Percentiles rank a stretch among this genome's conserved stretches.
These are phyloP conservation scores for Tupaia tana DNA, from an alignment of 2,113 vertebrate species.

Conservation along the genomic window DNA sequence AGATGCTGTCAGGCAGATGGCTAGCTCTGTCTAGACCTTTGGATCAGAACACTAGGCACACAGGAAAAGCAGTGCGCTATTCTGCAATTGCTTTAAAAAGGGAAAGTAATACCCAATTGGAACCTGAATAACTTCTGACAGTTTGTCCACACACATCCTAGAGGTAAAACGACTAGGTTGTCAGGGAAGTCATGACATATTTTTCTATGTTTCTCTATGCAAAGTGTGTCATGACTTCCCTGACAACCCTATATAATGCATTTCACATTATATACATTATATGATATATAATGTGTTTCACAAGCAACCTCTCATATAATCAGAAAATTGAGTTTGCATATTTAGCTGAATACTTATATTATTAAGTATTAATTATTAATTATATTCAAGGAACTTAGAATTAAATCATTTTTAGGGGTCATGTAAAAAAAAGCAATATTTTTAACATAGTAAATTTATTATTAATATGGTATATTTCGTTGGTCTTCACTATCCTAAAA, in stretches of 20 bases:
- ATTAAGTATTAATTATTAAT: too few relatives aligned
- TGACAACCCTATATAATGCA: neutral
- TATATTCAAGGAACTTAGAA: neutral
- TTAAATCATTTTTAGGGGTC: conserved; percentile 19
- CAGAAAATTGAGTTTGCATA: neutral
- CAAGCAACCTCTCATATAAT: neutral
- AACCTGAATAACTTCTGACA: neutral
- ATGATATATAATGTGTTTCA: neutral
- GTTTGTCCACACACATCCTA: neutral
- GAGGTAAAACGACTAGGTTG: neutral
- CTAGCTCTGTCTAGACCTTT: neutral
- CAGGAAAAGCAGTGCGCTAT: neutral
- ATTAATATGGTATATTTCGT: neutral
- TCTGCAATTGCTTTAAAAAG: neutral
- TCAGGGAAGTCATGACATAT: too few relatives aligned
- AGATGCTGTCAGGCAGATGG: neutral
- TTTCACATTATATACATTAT: neutral
- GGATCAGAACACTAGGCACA: neutral
- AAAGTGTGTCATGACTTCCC: too few relatives aligned
- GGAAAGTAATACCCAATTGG: neutral
- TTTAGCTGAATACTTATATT: neutral
- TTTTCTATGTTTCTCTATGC: too few relatives aligned
- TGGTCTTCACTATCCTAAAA: conserved; percentile 7
- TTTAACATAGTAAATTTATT: neutral
- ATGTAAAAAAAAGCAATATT: neutral